Conservation (phyloP, 2,113 vertebrate species). For the Probosciger aterrimus region DNA sequence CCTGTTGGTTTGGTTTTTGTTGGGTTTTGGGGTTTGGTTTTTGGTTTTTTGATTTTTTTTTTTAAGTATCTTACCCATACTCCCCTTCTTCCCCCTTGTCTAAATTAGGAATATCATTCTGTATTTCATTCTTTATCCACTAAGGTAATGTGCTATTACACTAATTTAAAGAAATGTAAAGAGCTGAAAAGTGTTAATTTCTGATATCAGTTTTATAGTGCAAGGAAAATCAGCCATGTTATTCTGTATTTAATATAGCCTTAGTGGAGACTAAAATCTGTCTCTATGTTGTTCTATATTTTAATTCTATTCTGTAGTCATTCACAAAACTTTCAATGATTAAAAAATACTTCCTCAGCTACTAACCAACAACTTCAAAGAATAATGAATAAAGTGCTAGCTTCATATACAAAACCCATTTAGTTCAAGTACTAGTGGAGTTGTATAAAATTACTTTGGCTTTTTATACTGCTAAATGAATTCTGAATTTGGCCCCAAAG, state of each 20-base stretch:
- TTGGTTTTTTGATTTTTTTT: background rate
- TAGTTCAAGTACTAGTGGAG: background rate
- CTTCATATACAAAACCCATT: background rate
- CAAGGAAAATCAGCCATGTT: background rate
- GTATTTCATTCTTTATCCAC: background rate
- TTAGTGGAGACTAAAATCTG: background rate
- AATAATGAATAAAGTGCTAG: background rate
- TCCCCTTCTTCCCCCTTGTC: background rate
- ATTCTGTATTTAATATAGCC: background rate
- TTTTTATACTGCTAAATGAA: background rate
- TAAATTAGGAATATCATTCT: background rate
- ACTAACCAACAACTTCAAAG: background rate
- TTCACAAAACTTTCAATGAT: background rate
- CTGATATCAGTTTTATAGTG: background rate
- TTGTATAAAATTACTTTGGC: background rate
- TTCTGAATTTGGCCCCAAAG: background rate
- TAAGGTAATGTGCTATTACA: background rate
- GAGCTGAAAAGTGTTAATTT: background rate
- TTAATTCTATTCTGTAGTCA: background rate
- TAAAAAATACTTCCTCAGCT: background rate
- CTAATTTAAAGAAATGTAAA: background rate
- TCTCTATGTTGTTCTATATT: background rate
- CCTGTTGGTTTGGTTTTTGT: background rate
- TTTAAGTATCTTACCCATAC: background rate
- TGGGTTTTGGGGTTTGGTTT: background rate